Evolutionary conservation across 2,797 vertebrate genomes (phyloP).

Genomic region (Choloepus didactylus): DNA sequence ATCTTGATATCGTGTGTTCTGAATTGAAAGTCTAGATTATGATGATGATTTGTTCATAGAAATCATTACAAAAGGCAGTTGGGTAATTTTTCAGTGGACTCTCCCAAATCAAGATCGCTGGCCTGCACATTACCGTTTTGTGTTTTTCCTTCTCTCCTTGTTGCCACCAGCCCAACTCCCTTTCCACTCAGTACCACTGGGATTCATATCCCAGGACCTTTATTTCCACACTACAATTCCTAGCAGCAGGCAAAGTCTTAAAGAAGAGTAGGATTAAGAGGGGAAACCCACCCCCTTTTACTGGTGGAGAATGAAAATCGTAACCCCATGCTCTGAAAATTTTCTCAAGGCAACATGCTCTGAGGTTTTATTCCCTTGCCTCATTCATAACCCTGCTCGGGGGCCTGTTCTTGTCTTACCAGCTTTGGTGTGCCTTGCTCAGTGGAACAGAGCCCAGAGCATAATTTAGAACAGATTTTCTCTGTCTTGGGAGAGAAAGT

Average conservation of each 20-base stretch:
- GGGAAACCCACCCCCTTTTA: background rate
- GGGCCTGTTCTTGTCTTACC: background rate
- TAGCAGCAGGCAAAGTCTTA: background rate
- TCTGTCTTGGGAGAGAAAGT: background rate
- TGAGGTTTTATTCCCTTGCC: background rate
- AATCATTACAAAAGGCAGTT: background rate
- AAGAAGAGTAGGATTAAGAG: background rate
- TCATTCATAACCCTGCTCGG: background rate
- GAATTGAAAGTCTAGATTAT: background rate
- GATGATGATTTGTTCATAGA: background rate
- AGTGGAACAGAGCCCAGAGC: background rate
- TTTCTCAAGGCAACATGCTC: background rate
- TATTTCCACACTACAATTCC: background rate
- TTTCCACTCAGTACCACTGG: background rate
- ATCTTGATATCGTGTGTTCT: background rate
- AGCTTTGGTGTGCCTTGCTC: background rate
- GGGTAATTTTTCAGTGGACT: too few species aligned
- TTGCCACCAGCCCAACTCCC: background rate
- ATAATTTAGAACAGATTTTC: background rate
- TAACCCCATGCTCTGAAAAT: rapidly evolving
- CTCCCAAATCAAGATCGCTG: rapidly evolving
- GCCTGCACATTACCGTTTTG: background rate
- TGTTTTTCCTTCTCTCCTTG: background rate
- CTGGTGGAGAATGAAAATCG: background rate
- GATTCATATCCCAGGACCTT: background rate